Conservation (phyloP, 2,113 vertebrate genomes). For the Ornithorhynchus anatinus region DNA sequence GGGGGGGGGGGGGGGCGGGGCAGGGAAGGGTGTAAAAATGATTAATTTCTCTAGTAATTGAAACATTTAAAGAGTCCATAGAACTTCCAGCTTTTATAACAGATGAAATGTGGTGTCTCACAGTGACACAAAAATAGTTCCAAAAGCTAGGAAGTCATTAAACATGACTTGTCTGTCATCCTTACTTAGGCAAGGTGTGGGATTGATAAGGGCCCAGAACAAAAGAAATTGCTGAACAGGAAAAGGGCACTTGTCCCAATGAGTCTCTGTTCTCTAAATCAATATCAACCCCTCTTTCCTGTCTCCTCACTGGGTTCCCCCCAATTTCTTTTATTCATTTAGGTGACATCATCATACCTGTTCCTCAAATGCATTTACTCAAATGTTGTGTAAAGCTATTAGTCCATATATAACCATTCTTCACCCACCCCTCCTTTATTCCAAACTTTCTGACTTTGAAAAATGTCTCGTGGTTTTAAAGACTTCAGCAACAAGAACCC, state of each 20-base stretch:
- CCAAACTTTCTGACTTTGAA: background rate
- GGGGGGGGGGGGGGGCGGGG: background rate
- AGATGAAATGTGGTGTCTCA: background rate
- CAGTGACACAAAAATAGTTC: conserved; percentile 25
- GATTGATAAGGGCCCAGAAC: conserved; percentile 54
- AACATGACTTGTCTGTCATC: conserved; percentile 45
- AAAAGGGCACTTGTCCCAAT: conserved; percentile 62
- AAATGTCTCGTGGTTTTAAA: background rate
- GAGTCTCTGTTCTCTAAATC: conserved; percentile 39
- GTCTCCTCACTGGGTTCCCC: background rate
- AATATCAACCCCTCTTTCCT: conserved; percentile 32
- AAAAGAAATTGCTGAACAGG: conserved; percentile 66
- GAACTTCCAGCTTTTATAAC: background rate
- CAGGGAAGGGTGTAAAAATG: background rate
- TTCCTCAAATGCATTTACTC: background rate
- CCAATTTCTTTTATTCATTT: conserved; percentile 31
- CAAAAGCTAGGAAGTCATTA: conserved; percentile 55
- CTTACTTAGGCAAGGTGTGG: conserved; percentile 50
- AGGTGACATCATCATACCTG: conserved; percentile 20
- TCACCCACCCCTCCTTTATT: background rate
- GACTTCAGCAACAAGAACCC: background rate
- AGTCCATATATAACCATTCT: background rate
- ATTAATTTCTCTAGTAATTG: background rate
- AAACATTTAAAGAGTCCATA: background rate
- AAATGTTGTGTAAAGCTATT: background rate